phyloP scores from a whole-genome alignment of 2,797 vertebrate genomes.

The Fundulus diaphanus region DNA sequence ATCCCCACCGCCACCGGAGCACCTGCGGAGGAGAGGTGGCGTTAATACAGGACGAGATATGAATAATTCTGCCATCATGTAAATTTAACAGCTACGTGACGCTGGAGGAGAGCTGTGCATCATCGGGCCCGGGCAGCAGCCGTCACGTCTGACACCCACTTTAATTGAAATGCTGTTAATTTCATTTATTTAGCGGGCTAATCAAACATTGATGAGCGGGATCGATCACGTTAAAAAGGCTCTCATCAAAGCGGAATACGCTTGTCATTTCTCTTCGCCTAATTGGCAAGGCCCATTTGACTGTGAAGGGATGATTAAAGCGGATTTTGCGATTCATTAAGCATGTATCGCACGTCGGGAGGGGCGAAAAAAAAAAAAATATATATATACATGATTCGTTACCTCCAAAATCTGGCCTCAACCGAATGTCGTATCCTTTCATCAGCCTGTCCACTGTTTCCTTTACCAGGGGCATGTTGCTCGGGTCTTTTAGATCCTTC shows the following conservation, averaged over 20 bases:
- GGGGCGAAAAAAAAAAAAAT: conserved; percentile 58
- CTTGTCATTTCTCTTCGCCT: conserved; percentile 50
- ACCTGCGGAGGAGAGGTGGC: conserved; percentile 82
- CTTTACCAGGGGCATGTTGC: conserved; percentile 99
- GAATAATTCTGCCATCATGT: conserved; percentile 59
- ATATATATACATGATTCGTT: too few relatives aligned
- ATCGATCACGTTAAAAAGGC: conserved; percentile 69
- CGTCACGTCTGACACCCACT: conserved; percentile 39
- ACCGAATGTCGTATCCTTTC: conserved; percentile 99
- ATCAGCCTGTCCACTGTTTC: conserved; percentile 98
- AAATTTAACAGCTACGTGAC: conserved; percentile 70
- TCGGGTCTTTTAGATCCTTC: conserved; percentile 96
- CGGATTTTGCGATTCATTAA: conserved; percentile 78
- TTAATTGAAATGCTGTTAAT: conserved; percentile 39
- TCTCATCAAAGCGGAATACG: conserved; percentile 54
- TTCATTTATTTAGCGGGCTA: conserved; percentile 46
- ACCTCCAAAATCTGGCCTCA: conserved; percentile 99
- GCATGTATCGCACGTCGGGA: conserved; percentile 73
- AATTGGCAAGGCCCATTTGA: conserved; percentile 63
- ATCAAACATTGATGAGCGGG: conserved; percentile 62
- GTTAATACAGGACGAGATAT: conserved; percentile 49
- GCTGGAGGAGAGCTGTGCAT: conserved; percentile 60
- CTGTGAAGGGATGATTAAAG: conserved; percentile 69
- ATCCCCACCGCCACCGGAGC: conserved; percentile 96
- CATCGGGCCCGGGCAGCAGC: conserved; percentile 35